Evolutionary conservation across 1,140 invertebrate species (phyloP).

Genomic region (Alviniconcha marisindica): DNA sequence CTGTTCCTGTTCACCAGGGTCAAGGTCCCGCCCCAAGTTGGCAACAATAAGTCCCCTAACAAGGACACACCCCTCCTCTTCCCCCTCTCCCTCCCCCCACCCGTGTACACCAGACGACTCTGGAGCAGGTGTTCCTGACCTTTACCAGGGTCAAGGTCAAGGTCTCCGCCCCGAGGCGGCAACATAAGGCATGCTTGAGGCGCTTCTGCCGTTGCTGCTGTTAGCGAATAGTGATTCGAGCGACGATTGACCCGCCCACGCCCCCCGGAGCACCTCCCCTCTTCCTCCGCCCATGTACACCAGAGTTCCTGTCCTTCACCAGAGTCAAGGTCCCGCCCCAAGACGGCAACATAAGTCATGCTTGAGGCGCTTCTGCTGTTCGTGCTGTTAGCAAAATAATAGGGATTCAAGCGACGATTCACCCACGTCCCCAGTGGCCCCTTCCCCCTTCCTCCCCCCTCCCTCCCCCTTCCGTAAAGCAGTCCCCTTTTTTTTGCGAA

Average conservation of each 20-base stretch:
- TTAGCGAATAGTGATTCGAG: background rate
- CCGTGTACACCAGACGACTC: conserved; percentile 82
- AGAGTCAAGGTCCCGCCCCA: too few species aligned
- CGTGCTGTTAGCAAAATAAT: background rate
- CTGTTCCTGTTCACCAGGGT: conserved; percentile 75
- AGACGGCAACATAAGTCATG: conserved; percentile 30
- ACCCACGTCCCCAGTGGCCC: too few species aligned
- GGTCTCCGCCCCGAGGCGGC: conserved; percentile 47
- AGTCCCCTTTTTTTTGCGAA: too few species aligned
- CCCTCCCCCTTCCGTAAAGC: too few species aligned
- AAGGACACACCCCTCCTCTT: too few species aligned
- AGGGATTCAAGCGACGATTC: too few species aligned
- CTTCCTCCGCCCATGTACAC: background rate
- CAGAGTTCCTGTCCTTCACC: too few species aligned
- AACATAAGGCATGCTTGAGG: background rate
- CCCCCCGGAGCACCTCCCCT: too few species aligned
- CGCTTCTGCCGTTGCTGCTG: background rate
- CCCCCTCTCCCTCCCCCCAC: too few species aligned
- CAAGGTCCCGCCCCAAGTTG: too few species aligned
- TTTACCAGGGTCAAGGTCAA: conserved; percentile 77
- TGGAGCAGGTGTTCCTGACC: conserved; percentile 83
- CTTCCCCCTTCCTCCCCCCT: background rate
- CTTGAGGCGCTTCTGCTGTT: background rate
- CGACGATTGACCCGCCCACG: too few species aligned
- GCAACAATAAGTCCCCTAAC: too few species aligned